Base-by-base conservation (phyloP, 1,140 invertebrate species). In the Mesaphorura yosii region DNA sequence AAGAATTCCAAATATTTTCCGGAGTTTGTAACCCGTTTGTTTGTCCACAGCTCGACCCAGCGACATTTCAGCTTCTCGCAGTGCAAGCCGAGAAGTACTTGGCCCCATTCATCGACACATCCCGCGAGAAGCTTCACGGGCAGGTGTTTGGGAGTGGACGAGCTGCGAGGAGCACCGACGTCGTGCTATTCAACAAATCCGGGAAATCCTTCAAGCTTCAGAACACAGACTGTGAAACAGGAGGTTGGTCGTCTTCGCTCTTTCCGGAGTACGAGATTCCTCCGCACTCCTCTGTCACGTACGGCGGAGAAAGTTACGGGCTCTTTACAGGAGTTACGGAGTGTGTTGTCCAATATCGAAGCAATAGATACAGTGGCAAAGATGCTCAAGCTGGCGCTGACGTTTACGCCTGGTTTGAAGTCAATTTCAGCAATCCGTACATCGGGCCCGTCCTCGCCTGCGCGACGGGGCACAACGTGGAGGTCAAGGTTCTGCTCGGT, bases 291-390 rank as follows among this genome's bases (percentile, higher is more conserved):
- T 53, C 51, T 1, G 42, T 46, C 12, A 34, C 47, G 6, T 53
- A 25, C 28, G 51, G 51, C n/a, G 31, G n/a, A 17, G 42, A 47
- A 38, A 53, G 51, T 27, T 46, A 37, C 15, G 34, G 51, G n/a
- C 31, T 53, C 6, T 41, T 53, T 19, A 31, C 28, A 2, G 51
- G 51, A 1, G 5, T 14, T 29, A 37, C 28, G 0, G 20, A 29
- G 14, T 42, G 39, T 41, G 19, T 1, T 12, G 2, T 52, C 12
- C 20, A 29, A 22, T 52, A 52, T 22, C 15, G 12, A 23, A 46
- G 12, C 17, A n/a, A n/a, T n/a, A n/a, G n/a, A n/a, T n/a, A n/a
- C n/a, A n/a, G n/a, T n/a, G n/a, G n/a, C n/a, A n/a, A n/a, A n/a
- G n/a, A n/a, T n/a, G n/a, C n/a, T n/a, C n/a, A n/a, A n/a, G n/a